Percentiles rank a stretch among this genome's conserved stretches.
phyloP scores from a whole-genome alignment of 2,888 invertebrate genomes.

The Clanis bilineata region DNA sequence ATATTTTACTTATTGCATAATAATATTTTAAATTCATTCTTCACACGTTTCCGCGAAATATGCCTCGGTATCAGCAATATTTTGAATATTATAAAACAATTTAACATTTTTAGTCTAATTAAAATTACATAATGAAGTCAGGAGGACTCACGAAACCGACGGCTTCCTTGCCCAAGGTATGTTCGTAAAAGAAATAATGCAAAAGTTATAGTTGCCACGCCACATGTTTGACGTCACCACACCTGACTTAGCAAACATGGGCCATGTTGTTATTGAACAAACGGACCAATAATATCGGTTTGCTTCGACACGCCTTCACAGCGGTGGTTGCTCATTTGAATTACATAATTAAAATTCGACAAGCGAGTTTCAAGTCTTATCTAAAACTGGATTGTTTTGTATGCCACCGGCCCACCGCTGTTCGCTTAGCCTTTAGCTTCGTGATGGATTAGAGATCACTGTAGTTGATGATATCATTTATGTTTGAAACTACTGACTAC shows the following conservation, averaged over 20 bases:
- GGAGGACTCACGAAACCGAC: neutral
- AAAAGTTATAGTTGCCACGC: neutral
- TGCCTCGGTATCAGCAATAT: too few species aligned
- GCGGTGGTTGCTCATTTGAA: slow-evolving; percentile 21
- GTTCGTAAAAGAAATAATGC: neutral
- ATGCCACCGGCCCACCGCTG: too few species aligned
- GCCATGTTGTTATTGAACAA: slow-evolving; percentile 18
- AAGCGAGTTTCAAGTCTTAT: slow-evolving; percentile 1
- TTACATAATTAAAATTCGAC: slow-evolving; percentile 16
- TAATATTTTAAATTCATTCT: too few species aligned
- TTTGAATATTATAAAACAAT: too few species aligned
- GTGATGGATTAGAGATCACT: neutral
- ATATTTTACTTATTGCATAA: too few species aligned
- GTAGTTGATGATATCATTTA: neutral
- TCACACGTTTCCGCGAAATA: too few species aligned
- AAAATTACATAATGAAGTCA: neutral
- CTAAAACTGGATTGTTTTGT: neutral
- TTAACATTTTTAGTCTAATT: too few species aligned
- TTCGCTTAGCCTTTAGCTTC: neutral
- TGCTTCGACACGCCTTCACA: slow-evolving; percentile 43
- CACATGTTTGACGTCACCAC: slow-evolving; percentile 4
- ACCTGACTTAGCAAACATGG: slow-evolving; percentile 4
- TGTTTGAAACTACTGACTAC: neutral
- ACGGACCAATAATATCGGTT: slow-evolving; percentile 39
- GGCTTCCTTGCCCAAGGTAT: neutral